phyloP scores from a whole-genome alignment of 1,140 invertebrate genomes.

The Linepithema humile region DNA sequence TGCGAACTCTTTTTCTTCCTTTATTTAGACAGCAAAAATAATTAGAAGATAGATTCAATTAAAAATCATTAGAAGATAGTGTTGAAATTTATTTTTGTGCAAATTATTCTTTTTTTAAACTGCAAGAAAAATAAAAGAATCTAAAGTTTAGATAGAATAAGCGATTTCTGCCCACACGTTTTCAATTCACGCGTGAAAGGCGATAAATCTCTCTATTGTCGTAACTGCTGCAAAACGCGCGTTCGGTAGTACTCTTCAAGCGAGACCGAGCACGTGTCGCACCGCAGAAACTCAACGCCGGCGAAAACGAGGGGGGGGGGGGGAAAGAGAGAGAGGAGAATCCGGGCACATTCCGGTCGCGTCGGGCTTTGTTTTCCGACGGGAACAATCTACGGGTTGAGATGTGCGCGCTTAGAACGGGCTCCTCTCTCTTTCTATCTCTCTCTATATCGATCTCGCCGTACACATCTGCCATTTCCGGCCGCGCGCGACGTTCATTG shows the following conservation, averaged over 20 bases:
- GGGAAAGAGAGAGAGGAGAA: background rate
- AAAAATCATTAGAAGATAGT: no score
- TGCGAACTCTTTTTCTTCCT: background rate
- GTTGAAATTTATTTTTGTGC: no score
- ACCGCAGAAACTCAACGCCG: background rate
- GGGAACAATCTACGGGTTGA: constrained; percentile 62
- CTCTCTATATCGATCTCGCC: constrained; percentile 57
- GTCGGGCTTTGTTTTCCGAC: constrained; percentile 59
- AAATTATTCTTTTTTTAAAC: no score
- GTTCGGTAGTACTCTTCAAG: background rate
- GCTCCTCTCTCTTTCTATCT: background rate
- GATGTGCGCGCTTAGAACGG: constrained; percentile 17
- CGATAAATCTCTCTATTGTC: background rate
- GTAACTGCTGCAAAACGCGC: background rate
- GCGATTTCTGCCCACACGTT: no score
- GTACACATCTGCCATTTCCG: constrained; percentile 70
- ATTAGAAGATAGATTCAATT: no score
- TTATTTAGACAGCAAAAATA: background rate
- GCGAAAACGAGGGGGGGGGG: background rate
- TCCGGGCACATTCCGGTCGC: constrained; percentile 17
- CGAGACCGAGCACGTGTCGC: background rate
- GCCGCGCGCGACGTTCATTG: constrained; percentile 19
- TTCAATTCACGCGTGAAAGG: background rate
- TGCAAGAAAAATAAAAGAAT: no score
- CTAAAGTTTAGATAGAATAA: no score